Base-by-base conservation (phyloP, 2,888 invertebrate genomes). In the Amaurobius ferox region DNA sequence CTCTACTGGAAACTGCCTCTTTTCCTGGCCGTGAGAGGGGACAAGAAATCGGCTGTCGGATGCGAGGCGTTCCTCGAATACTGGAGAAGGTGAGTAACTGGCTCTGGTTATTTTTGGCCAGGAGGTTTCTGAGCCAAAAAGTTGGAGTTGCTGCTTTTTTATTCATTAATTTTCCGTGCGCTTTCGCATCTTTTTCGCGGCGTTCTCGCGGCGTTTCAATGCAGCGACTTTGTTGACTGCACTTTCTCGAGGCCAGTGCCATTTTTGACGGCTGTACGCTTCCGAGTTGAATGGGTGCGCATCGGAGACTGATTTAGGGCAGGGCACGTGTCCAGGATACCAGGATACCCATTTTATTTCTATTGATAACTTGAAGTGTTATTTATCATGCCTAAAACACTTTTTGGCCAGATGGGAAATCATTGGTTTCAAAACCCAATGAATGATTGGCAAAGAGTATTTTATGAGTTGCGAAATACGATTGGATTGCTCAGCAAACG, bases 1-100 rank as follows among this genome's bases (percentile, higher is more conserved):
- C 93, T 98, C 79, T 99, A 98, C 92, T 99, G 98, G 98, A 98
- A 99, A 91, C 95, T 96, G 91, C 96, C 98, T n/a, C 93, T 99
- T 87, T 98, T 97, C 93, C 94, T 95, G 88, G 96, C 96, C 72
- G 95, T 96, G 40, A 94, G 96, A 92, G 91, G 91, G 30, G 94
- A 95, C 91, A 93, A 94, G 93, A 91, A 94, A 92, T 92, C 94
- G 92, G 93, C 93, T 71, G 94, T 97, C 88, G 96, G 97, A 89
- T 94, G 95, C 89, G 94, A 95, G 91, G 94, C 95, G 90, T 97
- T 97, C 91, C 94, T 97, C 88, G 95, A 95, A 90, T 97, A 96
- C 92, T 98, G 97, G 97, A 95, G 95, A 93, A 95, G 95, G 97
- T 98, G 92, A 94, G 94, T 93, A 48, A 32, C 55, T 55, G 55